A percentile compares a stretch with the other conserved stretches of the same genome.
Conservation (phyloP, 2,888 invertebrate genomes). For the Cepaea hortensis region DNA sequence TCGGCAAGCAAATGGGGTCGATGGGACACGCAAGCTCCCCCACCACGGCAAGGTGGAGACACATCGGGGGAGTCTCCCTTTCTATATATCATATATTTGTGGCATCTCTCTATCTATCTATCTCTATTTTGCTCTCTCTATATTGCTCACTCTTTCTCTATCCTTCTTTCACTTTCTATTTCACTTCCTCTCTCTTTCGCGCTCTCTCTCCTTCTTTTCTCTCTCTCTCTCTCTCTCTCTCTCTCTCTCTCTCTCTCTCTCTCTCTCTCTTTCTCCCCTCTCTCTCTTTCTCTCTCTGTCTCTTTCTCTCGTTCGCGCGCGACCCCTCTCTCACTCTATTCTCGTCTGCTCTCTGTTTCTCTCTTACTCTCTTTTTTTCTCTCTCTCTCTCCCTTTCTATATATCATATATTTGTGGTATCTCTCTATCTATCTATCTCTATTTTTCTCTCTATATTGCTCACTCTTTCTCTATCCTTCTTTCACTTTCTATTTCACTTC, state of each 20-base stretch:
- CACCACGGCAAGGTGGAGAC: no score
- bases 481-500: conserved; percentile 12
- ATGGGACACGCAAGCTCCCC: no score
- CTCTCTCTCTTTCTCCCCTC: not conserved
- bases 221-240: no score
- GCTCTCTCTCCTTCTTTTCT: no score
- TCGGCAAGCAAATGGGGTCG: no score
- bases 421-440: not conserved
- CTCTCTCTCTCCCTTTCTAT: not conserved
- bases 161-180: no score
- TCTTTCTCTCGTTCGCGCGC: not conserved
- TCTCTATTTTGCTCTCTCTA: no score
- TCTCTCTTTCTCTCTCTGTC: not conserved
- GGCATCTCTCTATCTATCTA: no score
- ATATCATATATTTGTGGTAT: not conserved
- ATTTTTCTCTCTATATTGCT: not conserved
- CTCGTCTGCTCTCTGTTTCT: no score
- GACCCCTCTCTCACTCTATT: not conserved
- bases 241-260: not conserved
- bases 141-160: no score
- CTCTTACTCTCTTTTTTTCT: not conserved
- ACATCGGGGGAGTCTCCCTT: no score
- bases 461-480: not conserved
- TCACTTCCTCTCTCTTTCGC: not conserved
- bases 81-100: no score